Percentiles rank a stretch among this genome's conserved stretches.
These are phyloP conservation scores for Cossypha niveicapilla DNA, from an alignment of 2,797 vertebrate species.

Conservation along the genomic window DNA sequence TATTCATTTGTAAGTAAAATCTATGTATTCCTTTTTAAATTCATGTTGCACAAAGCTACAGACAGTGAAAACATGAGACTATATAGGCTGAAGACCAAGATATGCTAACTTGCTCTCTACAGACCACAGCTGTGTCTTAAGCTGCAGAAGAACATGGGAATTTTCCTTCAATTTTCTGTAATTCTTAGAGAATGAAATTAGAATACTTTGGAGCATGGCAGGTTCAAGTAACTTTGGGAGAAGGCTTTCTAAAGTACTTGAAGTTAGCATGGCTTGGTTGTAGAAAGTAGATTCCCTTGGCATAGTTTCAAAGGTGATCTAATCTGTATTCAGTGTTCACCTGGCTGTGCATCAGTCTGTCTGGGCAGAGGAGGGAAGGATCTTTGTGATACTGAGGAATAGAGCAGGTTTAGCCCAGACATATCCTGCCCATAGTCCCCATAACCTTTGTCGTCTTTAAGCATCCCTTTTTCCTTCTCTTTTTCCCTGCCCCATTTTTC, in stretches of 20 bases:
- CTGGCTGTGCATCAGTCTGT: background rate
- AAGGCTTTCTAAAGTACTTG: background rate
- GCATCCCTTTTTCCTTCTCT: background rate
- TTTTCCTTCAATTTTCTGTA: background rate
- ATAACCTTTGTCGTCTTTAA: background rate
- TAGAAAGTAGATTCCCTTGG: background rate
- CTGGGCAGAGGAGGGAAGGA: background rate
- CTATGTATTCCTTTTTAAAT: background rate
- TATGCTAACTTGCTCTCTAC: background rate
- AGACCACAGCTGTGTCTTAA: background rate
- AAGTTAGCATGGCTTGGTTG: background rate
- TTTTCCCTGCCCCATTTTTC: background rate
- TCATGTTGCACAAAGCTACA: background rate
- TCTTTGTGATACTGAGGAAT: background rate
- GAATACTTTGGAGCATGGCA: background rate
- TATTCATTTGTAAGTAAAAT: background rate
- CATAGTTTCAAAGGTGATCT: background rate
- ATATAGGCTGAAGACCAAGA: background rate
- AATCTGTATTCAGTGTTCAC: background rate
- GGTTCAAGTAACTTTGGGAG: background rate
- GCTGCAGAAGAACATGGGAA: background rate
- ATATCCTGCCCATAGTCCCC: background rate
- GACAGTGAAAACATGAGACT: background rate
- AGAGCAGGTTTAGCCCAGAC: background rate
- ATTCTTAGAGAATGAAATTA: background rate